Percentiles rank a stretch among this genome's conserved stretches.
Conservation (phyloP, 1,140 invertebrate species). For the Laodelphax striatellus region DNA sequence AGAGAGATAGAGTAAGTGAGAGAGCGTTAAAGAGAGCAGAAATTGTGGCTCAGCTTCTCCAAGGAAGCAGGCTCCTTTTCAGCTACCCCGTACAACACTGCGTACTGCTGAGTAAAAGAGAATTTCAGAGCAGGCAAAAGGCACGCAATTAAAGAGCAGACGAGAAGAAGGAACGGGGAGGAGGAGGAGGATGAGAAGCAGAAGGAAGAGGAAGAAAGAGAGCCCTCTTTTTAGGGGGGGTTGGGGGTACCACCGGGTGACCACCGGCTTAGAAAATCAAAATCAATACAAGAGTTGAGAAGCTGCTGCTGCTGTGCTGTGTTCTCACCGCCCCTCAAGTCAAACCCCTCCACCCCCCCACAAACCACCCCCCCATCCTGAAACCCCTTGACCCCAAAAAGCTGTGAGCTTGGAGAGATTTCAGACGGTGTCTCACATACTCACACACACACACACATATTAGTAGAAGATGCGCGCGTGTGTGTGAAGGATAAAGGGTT, state of each 20-base stretch:
- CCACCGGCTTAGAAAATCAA: constrained; percentile 8
- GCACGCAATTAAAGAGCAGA: constrained; percentile 9
- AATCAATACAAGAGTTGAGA: constrained; percentile 8
- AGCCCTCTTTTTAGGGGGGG: too few species aligned
- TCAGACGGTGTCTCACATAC: too few species aligned
- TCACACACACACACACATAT: neutral
- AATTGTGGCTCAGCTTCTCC: neutral
- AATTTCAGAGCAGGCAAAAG: constrained; percentile 16
- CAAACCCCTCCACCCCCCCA: too few species aligned
- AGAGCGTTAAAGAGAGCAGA: neutral
- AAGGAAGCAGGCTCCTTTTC: neutral
- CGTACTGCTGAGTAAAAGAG: constrained; percentile 12
- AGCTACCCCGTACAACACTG: too few species aligned
- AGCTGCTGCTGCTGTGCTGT: neutral
- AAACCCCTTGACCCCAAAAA: too few species aligned
- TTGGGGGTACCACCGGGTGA: neutral
- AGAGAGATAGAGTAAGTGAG: too few species aligned
- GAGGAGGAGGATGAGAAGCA: neutral
- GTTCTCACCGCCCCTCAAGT: too few species aligned
- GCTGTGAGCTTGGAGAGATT: too few species aligned
- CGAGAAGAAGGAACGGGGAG: neutral
- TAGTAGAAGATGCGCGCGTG: too few species aligned
- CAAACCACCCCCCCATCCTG: too few species aligned
- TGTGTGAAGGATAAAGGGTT: too few species aligned
- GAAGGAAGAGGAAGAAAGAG: too few species aligned